Conservation (phyloP, 2,888 invertebrate genomes). For the Catotricha subobsoleta region DNA sequence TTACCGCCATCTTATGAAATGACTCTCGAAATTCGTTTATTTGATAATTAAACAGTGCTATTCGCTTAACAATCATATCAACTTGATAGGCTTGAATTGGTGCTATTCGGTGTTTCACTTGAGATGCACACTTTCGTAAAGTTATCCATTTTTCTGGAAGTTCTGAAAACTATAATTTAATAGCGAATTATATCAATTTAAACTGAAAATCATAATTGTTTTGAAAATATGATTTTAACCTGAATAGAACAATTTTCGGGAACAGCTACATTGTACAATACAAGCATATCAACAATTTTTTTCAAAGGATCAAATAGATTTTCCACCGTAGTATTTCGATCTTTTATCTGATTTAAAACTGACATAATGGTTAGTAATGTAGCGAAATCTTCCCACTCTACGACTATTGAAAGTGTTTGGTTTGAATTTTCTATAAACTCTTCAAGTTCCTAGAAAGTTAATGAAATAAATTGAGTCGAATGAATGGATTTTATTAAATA, state of each 20-base stretch:
- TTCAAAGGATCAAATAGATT: slow-evolving; percentile 78
- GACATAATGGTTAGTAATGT: slow-evolving; percentile 68
- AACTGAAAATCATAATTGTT: no score
- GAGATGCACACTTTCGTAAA: slow-evolving; percentile 63
- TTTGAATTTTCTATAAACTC: slow-evolving; percentile 60
- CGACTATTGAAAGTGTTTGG: slow-evolving; percentile 48
- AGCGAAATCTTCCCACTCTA: slow-evolving; percentile 68
- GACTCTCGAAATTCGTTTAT: slow-evolving; percentile 58
- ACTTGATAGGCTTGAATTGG: slow-evolving; percentile 78
- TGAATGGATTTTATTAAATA: background rate
- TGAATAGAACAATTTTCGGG: slow-evolving; percentile 59
- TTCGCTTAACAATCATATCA: slow-evolving; percentile 62
- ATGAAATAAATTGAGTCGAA: background rate
- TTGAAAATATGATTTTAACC: no score
- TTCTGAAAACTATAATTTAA: slow-evolving; percentile 52
- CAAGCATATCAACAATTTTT: slow-evolving; percentile 67
- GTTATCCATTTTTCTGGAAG: slow-evolving; percentile 78
- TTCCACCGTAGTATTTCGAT: slow-evolving; percentile 60
- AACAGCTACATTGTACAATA: slow-evolving; percentile 71
- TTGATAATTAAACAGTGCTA: slow-evolving; percentile 60
- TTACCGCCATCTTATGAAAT: slow-evolving; percentile 36
- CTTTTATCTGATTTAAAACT: slow-evolving; percentile 48
- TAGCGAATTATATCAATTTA: no score
- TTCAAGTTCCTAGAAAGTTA: slow-evolving; percentile 41
- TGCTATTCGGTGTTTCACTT: slow-evolving; percentile 68